phyloP scores from a whole-genome alignment of 1,140 invertebrate species.

The Solenopsis invicta region DNA sequence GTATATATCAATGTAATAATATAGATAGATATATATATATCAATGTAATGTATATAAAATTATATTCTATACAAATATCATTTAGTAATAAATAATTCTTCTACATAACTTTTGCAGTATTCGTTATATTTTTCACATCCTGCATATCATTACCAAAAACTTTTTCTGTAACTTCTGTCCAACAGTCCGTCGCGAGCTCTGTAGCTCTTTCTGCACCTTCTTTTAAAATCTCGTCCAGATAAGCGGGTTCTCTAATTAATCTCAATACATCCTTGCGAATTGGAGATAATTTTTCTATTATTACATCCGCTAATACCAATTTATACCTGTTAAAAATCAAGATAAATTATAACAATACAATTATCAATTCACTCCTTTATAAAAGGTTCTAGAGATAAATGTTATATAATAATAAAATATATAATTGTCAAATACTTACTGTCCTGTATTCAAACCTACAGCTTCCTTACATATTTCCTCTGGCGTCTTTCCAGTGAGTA shows the following conservation, averaged over 20 bases:
- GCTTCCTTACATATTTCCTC: constrained; percentile 92
- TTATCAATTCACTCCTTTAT: constrained; percentile 5
- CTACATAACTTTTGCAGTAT: constrained; percentile 24
- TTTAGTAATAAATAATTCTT: constrained; percentile 60
- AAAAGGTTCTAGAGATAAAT: constrained; percentile 7
- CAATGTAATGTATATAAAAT: not conserved
- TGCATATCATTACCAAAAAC: constrained; percentile 84
- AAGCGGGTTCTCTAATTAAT: constrained; percentile 88
- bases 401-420: constrained; percentile 41
- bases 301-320: constrained; percentile 90
- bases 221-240: constrained; percentile 91
- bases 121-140: constrained; percentile 32
- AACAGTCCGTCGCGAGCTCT: constrained; percentile 90
- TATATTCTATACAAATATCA: constrained; percentile 22
- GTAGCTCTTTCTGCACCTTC: constrained; percentile 91
- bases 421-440: constrained; percentile 84
- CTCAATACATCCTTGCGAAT: constrained; percentile 90
- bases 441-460: constrained; percentile 91
- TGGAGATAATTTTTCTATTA: constrained; percentile 91
- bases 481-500: constrained; percentile 90
- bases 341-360: not conserved
- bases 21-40: too few species aligned
- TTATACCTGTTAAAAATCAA: constrained; percentile 90
- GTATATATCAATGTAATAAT: not conserved
- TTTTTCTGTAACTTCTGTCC: constrained; percentile 90